These are phyloP conservation scores for Cremastinae sp. DNA, from an alignment of 2,888 invertebrate species.

Conservation along the genomic window DNA sequence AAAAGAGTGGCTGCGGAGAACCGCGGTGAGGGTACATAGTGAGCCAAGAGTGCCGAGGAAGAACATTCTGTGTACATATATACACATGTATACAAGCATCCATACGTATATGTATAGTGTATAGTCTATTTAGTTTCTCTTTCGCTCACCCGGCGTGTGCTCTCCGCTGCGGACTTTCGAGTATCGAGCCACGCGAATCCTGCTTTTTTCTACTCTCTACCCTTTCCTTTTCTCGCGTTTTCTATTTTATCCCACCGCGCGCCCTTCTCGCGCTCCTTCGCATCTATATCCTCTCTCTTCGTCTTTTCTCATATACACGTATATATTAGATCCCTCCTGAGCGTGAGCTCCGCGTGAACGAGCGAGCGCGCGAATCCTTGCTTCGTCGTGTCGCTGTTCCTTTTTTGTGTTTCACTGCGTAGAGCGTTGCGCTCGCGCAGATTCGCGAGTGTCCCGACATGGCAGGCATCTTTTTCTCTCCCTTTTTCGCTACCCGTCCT, in stretches of 20 bases:
- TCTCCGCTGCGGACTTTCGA: slow-evolving; percentile 61
- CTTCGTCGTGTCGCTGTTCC: slow-evolving; percentile 57
- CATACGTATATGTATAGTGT: background rate
- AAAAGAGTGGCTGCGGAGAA: slow-evolving; percentile 37
- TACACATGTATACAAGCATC: background rate
- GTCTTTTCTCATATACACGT: background rate
- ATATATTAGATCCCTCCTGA: slow-evolving; percentile 25
- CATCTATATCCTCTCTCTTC: slow-evolving; percentile 5
- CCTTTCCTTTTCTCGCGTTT: slow-evolving; percentile 55
- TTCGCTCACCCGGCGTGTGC: background rate
- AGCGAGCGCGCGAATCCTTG: slow-evolving; percentile 43
- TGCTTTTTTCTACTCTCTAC: slow-evolving; percentile 42
- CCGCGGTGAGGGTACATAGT: slow-evolving; percentile 27
- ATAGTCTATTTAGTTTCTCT: slow-evolving; percentile 4
- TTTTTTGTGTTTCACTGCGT: slow-evolving; percentile 50
- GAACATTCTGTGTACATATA: slow-evolving; percentile 16
- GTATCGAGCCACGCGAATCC: slow-evolving; percentile 65
- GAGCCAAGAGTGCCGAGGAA: slow-evolving; percentile 46
- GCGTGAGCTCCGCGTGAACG: slow-evolving; percentile 25
- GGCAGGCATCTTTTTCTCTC: slow-evolving; percentile 33
- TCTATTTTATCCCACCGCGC: slow-evolving; percentile 52
- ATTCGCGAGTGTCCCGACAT: slow-evolving; percentile 51
- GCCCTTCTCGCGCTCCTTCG: slow-evolving; percentile 60
- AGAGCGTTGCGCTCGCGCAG: slow-evolving; percentile 56
- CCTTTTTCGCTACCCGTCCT: slow-evolving; percentile 1